Evolutionary conservation across 2,888 invertebrate species (phyloP).

Genomic region (Suillia variegata): DNA sequence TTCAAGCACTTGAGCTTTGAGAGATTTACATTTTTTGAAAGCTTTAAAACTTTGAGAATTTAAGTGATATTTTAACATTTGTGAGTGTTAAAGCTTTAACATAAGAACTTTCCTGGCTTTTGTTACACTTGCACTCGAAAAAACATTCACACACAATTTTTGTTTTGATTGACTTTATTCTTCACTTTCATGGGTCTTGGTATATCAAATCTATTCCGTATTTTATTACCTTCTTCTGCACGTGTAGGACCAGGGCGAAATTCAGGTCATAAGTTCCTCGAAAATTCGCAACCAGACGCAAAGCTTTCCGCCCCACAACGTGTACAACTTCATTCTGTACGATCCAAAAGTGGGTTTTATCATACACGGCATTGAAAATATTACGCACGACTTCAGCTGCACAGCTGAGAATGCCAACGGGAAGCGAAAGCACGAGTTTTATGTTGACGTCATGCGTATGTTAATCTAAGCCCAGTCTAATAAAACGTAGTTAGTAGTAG

Average conservation of each 20-base stretch:
- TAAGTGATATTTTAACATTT: too few species aligned
- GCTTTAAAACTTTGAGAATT: too few species aligned
- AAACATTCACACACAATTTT: slow-evolving; percentile 2
- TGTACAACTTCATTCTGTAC: slow-evolving; percentile 36
- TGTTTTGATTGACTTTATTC: not conserved
- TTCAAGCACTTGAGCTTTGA: not conserved
- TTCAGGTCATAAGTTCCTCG: slow-evolving; percentile 37
- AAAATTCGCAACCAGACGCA: slow-evolving; percentile 28
- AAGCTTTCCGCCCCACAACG: slow-evolving; percentile 34
- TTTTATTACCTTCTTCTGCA: not conserved
- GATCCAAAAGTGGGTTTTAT: slow-evolving; percentile 45
- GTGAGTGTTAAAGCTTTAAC: too few species aligned
- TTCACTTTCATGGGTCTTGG: not conserved
- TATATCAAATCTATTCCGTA: not conserved
- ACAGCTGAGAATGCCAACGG: slow-evolving; percentile 18
- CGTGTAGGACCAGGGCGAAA: slow-evolving; percentile 27
- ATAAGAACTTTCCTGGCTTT: too few species aligned
- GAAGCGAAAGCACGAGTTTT: too few species aligned
- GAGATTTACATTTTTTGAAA: too few species aligned
- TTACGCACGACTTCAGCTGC: slow-evolving; percentile 34
- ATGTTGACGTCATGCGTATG: not conserved
- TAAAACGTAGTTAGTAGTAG: not conserved
- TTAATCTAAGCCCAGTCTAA: not conserved
- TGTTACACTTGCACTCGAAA: too few species aligned
- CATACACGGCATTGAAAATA: slow-evolving; percentile 33